Evolutionary conservation across 2,113 vertebrate species (phyloP), one percentile per base, ranked within the genome.

Genomic region (Rissa tridactyla): DNA sequence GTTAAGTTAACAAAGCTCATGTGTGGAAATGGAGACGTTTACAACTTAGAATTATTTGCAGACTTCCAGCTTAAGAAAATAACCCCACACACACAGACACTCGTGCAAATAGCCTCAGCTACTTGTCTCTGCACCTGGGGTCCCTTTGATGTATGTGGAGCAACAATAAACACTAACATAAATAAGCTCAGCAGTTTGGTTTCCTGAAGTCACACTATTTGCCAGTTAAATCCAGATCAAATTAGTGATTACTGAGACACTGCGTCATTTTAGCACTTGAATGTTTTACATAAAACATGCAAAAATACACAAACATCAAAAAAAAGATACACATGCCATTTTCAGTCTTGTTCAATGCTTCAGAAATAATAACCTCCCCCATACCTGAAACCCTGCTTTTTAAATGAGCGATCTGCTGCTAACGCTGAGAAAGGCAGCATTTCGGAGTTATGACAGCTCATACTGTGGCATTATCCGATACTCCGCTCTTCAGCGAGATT

Each of bases 361-460:
- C 90, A 69, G 55, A 77, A 64, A 51, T 13, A 77, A 61, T 19
- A 68, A 1, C 17, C 6, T 29, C 32, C 23, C 6, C 44, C 23
- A 52, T 34, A 42, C 10, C 52, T 8, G 4, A 82, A 90, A 82
- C 34, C 23, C 66, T 58, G 32, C 1, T 38, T 79, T 78, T 60
- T 19, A 62, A 82, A 78, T 12, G 36, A 78, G n/a, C 2, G 1
- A 42, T 46, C 46, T 62, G 60, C 72, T 78, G 71, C 75, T 49
- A 7, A 32, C 12, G 7, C 51, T 23, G 51, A 44, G 46, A 42
- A 81, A 61, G 51, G 68, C 82, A 70, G 71, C 58, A 3, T 20
- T 88, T 72, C 57, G 5, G 20, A 88, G 34, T 40, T 47, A 10
- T 25, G 91, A 54, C 72, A 91, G 91, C 94, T 96, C 95, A 58